Base-by-base conservation (phyloP, 2,797 vertebrate genomes). In the Squalus acanthias region DNA sequence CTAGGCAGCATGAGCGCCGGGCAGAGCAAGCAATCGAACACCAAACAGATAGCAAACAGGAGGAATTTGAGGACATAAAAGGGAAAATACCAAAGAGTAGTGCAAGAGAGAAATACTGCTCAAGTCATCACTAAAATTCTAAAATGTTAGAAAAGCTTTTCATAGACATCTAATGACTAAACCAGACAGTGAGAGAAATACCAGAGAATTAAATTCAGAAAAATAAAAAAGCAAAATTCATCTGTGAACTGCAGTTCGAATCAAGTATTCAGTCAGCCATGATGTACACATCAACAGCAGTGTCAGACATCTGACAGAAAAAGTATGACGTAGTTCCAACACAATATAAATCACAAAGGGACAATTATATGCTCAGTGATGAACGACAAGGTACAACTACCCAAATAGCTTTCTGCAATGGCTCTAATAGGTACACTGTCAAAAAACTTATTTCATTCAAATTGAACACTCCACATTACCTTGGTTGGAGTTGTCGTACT, bases 401-500 rank as follows among this genome's bases (percentile, higher is more conserved):
- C 33, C 63, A 93, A 93, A 67, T 3, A 22, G 63, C n/a, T 39
- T 93, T 39, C 13, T 93, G 17, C 91, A 93, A n/a, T 39, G 17
- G 33, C 33, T 20, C n/a, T 20, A 92, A 4, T 17, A 65, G 91
- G 26, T 24, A 65, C 13, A 4, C 89, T 65, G 13, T n/a, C 53
- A 33, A 63, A 33, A 63, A 63, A 65, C 12, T 2, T n/a, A 69
- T 93, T 93, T 93, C 20, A 46, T n/a, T n/a, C 29, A 67, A 65
- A 50, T 33, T 74, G 24, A 95, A 74, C 7, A 53, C 3, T 5
- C 29, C 17, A n/a, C 94, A 33, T 98, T 96, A 97, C 97, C 98
- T 99, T 99, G 2, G 99, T 99, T 3, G 99, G 99, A 0, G 99
- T 99, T 96, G 99, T 99, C 33, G 98, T 99, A 98, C 98, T 99